phyloP scores from a whole-genome alignment of 2,888 invertebrate species.

The Andrena praecox region DNA sequence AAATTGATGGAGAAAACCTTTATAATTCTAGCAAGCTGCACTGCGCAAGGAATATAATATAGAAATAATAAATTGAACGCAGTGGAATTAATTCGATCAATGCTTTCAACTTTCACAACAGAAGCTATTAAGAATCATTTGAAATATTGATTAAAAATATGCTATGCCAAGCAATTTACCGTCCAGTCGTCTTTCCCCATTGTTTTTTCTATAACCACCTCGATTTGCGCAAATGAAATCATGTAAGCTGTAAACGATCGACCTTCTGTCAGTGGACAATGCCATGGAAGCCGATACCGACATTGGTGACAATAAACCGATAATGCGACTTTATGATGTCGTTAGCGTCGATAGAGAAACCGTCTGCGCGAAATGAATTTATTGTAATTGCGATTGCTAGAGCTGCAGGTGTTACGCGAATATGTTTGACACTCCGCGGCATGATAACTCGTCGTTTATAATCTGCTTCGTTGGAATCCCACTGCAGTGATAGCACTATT shows the following conservation, averaged over 20 bases:
- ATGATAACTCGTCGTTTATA: slow-evolving; percentile 17
- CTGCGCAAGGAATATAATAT: too few relatives aligned
- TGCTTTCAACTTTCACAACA: too few relatives aligned
- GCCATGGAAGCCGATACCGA: slow-evolving; percentile 12
- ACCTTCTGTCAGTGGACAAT: slow-evolving; percentile 15
- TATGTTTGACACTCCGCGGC: slow-evolving; percentile 30
- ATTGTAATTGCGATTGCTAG: slow-evolving; percentile 33
- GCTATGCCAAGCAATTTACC: too few relatives aligned
- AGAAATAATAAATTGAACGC: too few relatives aligned
- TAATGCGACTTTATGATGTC: slow-evolving; percentile 59
- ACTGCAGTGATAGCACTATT: background rate
- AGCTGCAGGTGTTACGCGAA: slow-evolving; percentile 24
- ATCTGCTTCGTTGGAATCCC: slow-evolving; percentile 19
- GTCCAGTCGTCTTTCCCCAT: too few relatives aligned
- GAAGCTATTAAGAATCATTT: too few relatives aligned
- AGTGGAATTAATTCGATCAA: too few relatives aligned
- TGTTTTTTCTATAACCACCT: background rate
- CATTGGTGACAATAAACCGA: slow-evolving; percentile 55
- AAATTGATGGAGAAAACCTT: too few relatives aligned
- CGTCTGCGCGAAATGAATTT: slow-evolving; percentile 41
- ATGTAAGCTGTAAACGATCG: slow-evolving; percentile 32
- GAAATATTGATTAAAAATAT: too few relatives aligned
- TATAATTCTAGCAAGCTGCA: too few relatives aligned
- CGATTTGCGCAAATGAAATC: background rate
- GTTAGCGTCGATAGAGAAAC: slow-evolving; percentile 21